These are phyloP conservation scores for Typhlichthys eigenmanni DNA, from an alignment of 2,797 vertebrate species.

Conservation along the genomic window DNA sequence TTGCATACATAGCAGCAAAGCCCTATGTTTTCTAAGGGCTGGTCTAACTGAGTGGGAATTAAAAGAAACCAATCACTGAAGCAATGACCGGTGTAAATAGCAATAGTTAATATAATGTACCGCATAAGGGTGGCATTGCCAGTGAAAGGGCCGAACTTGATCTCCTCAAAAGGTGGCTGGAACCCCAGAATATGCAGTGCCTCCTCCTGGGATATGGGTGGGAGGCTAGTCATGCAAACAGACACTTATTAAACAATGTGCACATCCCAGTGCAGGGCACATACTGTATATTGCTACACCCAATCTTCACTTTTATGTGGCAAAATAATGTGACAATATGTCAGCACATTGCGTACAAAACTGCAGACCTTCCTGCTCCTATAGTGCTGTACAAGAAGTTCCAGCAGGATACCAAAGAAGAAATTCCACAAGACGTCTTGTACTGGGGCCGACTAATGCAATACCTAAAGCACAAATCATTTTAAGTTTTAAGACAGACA, in stretches of 20 bases:
- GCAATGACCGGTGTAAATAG: too few species aligned
- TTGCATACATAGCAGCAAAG: too few species aligned
- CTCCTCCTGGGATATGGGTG: slow-evolving; percentile 96
- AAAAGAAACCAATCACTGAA: too few species aligned
- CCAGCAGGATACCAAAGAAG: slow-evolving; percentile 96
- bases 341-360: neutral
- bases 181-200: slow-evolving; percentile 96
- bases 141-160: slow-evolving; percentile 97
- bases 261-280: neutral
- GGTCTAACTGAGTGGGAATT: too few species aligned
- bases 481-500: neutral
- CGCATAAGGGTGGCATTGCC: slow-evolving; percentile 98
- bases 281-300: too few species aligned
- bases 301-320: neutral
- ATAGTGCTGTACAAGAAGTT: slow-evolving; percentile 96
- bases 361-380: slow-evolving; percentile 91
- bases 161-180: slow-evolving; percentile 97
- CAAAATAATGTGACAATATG: slow-evolving; percentile 1
- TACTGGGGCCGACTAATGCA: slow-evolving; percentile 98
- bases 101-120: slow-evolving; percentile 48
- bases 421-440: slow-evolving; percentile 98
- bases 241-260: neutral
- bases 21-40: too few species aligned
- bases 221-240: slow-evolving; percentile 77
- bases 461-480: slow-evolving; percentile 79